phyloP scores from a whole-genome alignment of 1,140 invertebrate species.

The Hylaeus anthracinus region DNA sequence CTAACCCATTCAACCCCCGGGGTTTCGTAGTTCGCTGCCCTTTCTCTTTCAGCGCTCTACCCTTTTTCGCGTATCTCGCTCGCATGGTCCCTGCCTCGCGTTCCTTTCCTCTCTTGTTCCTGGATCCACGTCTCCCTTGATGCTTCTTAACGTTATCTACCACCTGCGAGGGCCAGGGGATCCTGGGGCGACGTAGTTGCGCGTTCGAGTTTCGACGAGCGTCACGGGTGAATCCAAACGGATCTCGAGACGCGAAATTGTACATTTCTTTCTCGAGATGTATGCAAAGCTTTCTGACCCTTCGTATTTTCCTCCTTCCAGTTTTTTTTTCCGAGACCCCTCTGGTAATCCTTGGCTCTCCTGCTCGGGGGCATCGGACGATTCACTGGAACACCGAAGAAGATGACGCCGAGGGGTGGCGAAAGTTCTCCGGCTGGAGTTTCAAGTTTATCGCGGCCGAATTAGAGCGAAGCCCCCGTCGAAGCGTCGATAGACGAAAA shows the following conservation, averaged over 20 bases:
- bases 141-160: slow-evolving; percentile 28
- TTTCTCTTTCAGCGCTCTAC: not conserved
- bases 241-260: slow-evolving; percentile 17
- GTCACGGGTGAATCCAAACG: not conserved
- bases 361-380: not conserved
- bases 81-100: not conserved
- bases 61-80: not conserved
- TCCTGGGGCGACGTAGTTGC: slow-evolving; percentile 21
- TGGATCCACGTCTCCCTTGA: not conserved
- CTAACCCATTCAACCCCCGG: not conserved
- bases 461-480: slow-evolving; percentile 11
- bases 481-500: slow-evolving; percentile 22
- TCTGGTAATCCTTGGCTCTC: slow-evolving; percentile 21
- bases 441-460: slow-evolving; percentile 36
- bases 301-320: not conserved
- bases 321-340: not conserved
- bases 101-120: not conserved
- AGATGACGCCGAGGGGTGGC: not conserved
- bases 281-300: slow-evolving; percentile 14
- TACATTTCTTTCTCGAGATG: slow-evolving; percentile 23
- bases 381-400: too few species aligned
- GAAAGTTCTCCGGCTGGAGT: slow-evolving; percentile 34
- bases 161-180: slow-evolving; percentile 37
- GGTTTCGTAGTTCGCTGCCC: slow-evolving; percentile 13
- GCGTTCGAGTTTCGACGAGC: slow-evolving; percentile 34